Base-by-base conservation (phyloP, 2,888 invertebrate genomes). In the Cryptocephalus primarius region DNA sequence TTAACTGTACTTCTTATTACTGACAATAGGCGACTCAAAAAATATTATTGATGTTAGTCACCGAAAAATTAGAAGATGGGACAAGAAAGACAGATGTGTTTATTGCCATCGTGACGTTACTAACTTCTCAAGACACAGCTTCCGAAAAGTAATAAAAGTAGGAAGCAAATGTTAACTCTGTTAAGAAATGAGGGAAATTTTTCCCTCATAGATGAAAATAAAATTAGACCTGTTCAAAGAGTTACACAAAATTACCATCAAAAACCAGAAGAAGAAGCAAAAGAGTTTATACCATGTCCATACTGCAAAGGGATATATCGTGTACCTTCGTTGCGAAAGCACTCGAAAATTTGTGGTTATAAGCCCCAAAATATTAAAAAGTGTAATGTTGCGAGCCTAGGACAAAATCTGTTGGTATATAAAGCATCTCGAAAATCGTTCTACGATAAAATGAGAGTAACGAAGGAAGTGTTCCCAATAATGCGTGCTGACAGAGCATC, bases 401-500 rank as follows among this genome's bases (percentile, higher is more conserved):
- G 50, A 44, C 6, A 47, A 44, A 45, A 52, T 9, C 12, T 56
- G 54, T 47, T 38, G 11, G 10, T 53, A 43, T 44, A 52, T 12
- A 36, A 36, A 36, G 53, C 45, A 49, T 55, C 52, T 39, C 39
- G 48, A 38, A 43, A 46, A 44, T 2, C 34, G 38, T 57, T 52
- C 46, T 47, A 51, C 34, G 33, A 56, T 39, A 50, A 38, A 42
- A 44, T 58, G 31, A 47, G 55, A 41, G 45, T 58, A 40, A 58
- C 55, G 41, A 42, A 33, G 13, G 55, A 59, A 47, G 57, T 59
- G 11, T 57, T 59, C 47, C 1, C 3, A 12, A 55, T n/a, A 4
- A 58, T 60, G 56, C 53, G 52, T 12, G 54, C 52, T 8, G 58
- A 58, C 40, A 44, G 51, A 43, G 47, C 48, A 11, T 54, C 48